Conservation (phyloP, 2,888 invertebrate genomes). For the Gasteruption jaculator region DNA sequence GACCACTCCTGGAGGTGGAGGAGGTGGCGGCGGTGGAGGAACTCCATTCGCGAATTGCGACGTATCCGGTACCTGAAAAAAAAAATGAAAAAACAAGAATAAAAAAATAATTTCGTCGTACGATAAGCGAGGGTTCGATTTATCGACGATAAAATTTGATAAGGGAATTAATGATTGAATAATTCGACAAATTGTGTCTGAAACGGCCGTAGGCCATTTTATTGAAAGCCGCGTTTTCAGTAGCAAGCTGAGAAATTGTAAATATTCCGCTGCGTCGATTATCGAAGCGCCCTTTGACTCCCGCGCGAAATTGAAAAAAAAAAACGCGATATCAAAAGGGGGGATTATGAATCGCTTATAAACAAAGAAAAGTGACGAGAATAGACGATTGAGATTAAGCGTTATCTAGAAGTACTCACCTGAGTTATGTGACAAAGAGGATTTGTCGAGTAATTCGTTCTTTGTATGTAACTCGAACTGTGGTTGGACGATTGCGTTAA, state of each 20-base stretch:
- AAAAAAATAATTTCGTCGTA: slow-evolving; percentile 7
- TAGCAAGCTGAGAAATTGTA: too few species aligned
- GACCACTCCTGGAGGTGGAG: slow-evolving; percentile 34
- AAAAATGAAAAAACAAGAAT: slow-evolving; percentile 6
- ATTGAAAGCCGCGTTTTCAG: too few species aligned
- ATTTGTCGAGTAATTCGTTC: slow-evolving; percentile 41
- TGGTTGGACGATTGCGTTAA: slow-evolving; percentile 42
- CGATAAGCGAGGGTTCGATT: too few species aligned
- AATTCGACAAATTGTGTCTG: too few species aligned
- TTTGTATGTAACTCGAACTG: slow-evolving; percentile 39
- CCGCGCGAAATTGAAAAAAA: too few species aligned
- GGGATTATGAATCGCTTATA: slow-evolving; percentile 3
- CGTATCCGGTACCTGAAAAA: slow-evolving; percentile 35
- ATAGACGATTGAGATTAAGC: too few species aligned
- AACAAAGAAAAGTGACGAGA: slow-evolving; percentile 7
- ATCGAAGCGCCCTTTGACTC: too few species aligned
- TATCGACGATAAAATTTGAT: too few species aligned
- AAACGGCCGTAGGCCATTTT: too few species aligned
- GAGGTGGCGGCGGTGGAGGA: slow-evolving; percentile 29
- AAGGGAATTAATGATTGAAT: too few species aligned
- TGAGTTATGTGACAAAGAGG: slow-evolving; percentile 44
- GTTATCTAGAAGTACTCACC: slow-evolving; percentile 32
- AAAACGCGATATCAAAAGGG: too few species aligned
- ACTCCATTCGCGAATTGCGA: slow-evolving; percentile 38
- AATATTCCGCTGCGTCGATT: too few species aligned